Percentiles rank a stretch among this genome's conserved stretches.
phyloP scores from a whole-genome alignment of 2,113 vertebrate genomes.

The Tachuris rubrigastra region DNA sequence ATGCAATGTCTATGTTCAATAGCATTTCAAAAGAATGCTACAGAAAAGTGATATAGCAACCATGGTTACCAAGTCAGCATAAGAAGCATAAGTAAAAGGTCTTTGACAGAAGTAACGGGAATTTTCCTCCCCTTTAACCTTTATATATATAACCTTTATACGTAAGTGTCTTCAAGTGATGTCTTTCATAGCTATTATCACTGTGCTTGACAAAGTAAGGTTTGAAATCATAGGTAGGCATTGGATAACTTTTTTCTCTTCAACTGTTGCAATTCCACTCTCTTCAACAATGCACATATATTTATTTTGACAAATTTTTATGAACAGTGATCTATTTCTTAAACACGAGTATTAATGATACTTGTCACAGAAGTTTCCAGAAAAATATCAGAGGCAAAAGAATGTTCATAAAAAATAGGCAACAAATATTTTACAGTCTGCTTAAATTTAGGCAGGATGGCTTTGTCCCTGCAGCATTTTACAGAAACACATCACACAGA shows the following conservation, averaged over 20 bases:
- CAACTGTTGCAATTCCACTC: not conserved
- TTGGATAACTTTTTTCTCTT: not conserved
- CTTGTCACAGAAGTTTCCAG: not conserved
- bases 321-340: not conserved
- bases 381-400: not conserved
- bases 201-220: not conserved
- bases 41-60: not conserved
- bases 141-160: not conserved
- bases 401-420: not conserved
- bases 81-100: not conserved
- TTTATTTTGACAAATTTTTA: not conserved
- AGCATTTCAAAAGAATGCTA: not conserved
- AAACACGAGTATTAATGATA: accelerated
- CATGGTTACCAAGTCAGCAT: not conserved
- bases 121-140: not conserved
- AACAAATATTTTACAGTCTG: not conserved
- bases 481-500: not conserved
- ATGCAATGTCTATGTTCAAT: not conserved
- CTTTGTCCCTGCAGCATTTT: not conserved
- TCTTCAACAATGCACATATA: not conserved
- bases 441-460: not conserved
- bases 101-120: not conserved
- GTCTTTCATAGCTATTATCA: not conserved
- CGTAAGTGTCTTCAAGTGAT: not conserved
- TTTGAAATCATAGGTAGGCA: not conserved